Conservation (phyloP, 2,797 vertebrate genomes). For the Trematomus bernacchii region DNA sequence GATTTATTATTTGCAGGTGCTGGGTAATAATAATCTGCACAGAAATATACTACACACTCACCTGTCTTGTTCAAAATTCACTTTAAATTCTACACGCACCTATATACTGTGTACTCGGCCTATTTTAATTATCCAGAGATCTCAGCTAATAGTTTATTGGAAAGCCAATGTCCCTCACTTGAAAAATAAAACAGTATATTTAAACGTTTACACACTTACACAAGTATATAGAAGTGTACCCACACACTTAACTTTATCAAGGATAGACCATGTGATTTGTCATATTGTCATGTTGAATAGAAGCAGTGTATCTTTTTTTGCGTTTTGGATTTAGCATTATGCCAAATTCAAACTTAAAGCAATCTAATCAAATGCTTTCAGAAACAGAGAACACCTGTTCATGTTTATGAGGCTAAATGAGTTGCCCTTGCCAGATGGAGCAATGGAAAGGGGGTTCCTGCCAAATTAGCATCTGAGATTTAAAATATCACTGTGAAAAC, state of each 20-base stretch:
- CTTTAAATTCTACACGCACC: not conserved
- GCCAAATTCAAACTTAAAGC: not conserved
- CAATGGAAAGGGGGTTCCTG: too few species aligned
- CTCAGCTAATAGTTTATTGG: not conserved
- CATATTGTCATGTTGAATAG: not conserved
- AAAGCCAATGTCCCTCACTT: not conserved
- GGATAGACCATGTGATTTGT: too few species aligned
- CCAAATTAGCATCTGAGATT: not conserved
- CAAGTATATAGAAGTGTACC: not conserved
- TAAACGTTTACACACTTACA: not conserved
- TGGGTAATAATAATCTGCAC: slow-evolving; percentile 26
- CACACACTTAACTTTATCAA: not conserved
- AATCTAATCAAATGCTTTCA: not conserved
- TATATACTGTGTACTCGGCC: not conserved
- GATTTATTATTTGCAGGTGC: slow-evolving; percentile 30
- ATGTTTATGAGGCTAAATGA: not conserved
- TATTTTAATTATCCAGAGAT: not conserved
- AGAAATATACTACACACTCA: not conserved
- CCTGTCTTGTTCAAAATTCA: not conserved
- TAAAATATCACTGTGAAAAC: not conserved
- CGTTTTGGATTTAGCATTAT: not conserved
- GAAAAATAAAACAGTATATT: not conserved
- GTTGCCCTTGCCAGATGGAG: not conserved
- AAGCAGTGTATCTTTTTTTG: not conserved
- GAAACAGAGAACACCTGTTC: not conserved